phyloP scores from a whole-genome alignment of 37 sponge, comb jelly and placozoan species.

The Mnemiopsis leidyi region DNA sequence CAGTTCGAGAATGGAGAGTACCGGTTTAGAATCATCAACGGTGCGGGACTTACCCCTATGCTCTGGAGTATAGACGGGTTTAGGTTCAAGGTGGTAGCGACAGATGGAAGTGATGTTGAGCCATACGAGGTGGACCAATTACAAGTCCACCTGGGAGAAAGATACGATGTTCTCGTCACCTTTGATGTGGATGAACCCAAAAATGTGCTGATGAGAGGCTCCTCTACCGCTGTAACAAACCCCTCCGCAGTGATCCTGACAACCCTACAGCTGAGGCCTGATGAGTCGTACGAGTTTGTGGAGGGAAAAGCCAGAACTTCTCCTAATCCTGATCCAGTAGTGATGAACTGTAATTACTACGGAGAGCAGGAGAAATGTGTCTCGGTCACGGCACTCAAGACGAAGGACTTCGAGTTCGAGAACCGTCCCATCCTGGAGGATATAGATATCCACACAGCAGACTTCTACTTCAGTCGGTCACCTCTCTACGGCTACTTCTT shows the following conservation, averaged over 20 bases:
- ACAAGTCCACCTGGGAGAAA: constrained; percentile 75
- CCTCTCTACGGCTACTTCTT: background rate
- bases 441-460: background rate
- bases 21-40: constrained; percentile 76
- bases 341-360: background rate
- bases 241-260: background rate
- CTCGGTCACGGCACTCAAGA: background rate
- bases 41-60: constrained; percentile 67
- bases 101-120: constrained; percentile 74
- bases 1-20: constrained; percentile 68
- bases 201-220: background rate
- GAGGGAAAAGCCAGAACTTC: background rate
- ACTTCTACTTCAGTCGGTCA: background rate
- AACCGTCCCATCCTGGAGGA: background rate
- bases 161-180: constrained; percentile 79
- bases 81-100: constrained; percentile 72
- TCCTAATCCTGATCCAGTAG: background rate
- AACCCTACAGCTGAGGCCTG: background rate
- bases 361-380: background rate
- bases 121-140: constrained; percentile 68
- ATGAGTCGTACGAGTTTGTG: background rate
- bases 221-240: background rate
- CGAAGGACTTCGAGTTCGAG: background rate
- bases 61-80: constrained; percentile 79
- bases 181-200: background rate